A percentile compares a stretch with the other conserved stretches of the same genome.
Conservation (phyloP, 2,888 invertebrate species). For the Nomada ruficornis region DNA sequence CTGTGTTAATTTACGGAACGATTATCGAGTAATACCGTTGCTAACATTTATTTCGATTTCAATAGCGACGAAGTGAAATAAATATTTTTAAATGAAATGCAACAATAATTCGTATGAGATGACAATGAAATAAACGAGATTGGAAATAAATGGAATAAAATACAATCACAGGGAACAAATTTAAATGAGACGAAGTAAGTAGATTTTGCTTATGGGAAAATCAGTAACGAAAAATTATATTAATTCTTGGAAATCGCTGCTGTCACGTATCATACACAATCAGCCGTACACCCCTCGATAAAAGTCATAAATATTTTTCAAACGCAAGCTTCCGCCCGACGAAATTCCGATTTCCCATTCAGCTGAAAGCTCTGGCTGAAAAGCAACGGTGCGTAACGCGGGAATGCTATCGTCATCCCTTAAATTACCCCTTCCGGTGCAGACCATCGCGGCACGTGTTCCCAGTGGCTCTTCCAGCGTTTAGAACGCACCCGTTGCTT, state of each 20-base stretch:
- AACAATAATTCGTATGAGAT: too few relatives aligned
- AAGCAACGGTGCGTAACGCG: background rate
- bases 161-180: background rate
- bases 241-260: background rate
- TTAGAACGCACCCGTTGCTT: conserved; percentile 34
- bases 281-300: background rate
- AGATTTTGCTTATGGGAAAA: background rate
- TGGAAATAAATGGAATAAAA: too few relatives aligned
- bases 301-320: conserved; percentile 36
- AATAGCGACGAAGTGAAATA: too few relatives aligned
- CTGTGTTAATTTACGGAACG: too few relatives aligned
- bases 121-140: too few relatives aligned
- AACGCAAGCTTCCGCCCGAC: background rate
- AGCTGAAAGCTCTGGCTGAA: background rate
- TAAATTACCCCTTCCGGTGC: conserved; percentile 37
- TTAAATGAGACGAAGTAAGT: background rate
- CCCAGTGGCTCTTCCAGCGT: conserved; percentile 8
- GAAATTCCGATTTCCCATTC: conserved; percentile 5
- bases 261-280: background rate
- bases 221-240: background rate
- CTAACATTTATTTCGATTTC: too few relatives aligned
- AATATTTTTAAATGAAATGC: too few relatives aligned
- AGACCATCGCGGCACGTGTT: conserved; percentile 53
- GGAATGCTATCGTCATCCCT: conserved; percentile 45
- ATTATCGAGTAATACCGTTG: too few relatives aligned